Base-by-base conservation (phyloP, 1,140 invertebrate genomes). In the Drosophila ogumai region DNA sequence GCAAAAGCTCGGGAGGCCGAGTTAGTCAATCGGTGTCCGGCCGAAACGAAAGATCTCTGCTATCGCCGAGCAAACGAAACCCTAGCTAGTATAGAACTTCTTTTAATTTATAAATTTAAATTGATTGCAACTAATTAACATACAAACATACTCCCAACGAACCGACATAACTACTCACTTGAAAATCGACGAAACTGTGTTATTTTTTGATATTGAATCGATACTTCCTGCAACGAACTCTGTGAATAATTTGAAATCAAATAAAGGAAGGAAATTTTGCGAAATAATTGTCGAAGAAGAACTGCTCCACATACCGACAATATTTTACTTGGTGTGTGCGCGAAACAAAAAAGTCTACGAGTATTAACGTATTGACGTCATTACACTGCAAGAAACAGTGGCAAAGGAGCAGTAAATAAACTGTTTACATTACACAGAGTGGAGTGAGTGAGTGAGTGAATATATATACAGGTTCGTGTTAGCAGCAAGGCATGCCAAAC, bases 11-110 rank as follows among this genome's bases (percentile, higher is more conserved):
- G 46, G 34, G 13, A 5, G 66, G 52, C 74, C 64, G 47, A 64
- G 76, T 91, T 75, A 92, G 91, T 92, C 91, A 90, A 92, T 92
- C 91, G 91, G 91, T 92, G 91, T 92, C 91, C 91, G 91, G 77
- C 91, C 91, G 88, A 92, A 92, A 92, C 91, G 91, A 92, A 92
- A 92, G 91, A 92, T 91, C 91, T 92, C 82, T 72, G 69, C 80
- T 60, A 58, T 63, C 63, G 81, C 73, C 82, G 75, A 75, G 66
- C 72, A 60, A 87, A 87, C 82, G 84, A 87, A 87, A 87, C 66
- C 81, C 72, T 49, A 77, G 56, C 22, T 74, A 75, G 81, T 65
- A 82, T 76, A 88, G 43, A 75, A 55, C 50, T 76, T 66, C 55
- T 57, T 79, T 90, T 67, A 55, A 55, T 73, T 50, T 60, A 60